Conservation (phyloP, 2,113 vertebrate genomes). For the Kobus ellipsiprymnus region DNA sequence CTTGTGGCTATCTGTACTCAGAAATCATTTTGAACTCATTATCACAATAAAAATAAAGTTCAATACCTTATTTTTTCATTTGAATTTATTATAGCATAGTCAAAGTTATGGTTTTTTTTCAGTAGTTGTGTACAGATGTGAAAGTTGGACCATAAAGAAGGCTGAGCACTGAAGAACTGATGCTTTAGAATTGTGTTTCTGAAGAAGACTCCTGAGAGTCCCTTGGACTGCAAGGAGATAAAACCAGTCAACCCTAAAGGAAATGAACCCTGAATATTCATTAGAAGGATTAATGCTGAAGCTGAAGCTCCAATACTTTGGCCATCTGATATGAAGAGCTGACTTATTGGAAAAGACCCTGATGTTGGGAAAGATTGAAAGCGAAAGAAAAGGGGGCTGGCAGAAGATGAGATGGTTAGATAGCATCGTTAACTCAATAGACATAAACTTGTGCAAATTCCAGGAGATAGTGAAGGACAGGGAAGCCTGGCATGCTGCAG, state of each 20-base stretch:
- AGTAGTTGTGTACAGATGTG: background rate
- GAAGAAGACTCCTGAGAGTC: background rate
- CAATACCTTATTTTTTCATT: background rate
- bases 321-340: background rate
- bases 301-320: background rate
- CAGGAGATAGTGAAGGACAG: background rate
- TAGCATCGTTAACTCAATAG: background rate
- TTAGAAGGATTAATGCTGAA: background rate
- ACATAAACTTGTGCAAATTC: background rate
- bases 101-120: background rate
- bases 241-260: background rate
- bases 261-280: background rate
- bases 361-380: background rate
- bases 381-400: background rate
- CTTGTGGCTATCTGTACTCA: background rate
- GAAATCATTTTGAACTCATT: background rate
- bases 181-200: background rate
- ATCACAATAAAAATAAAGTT: background rate
- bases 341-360: background rate
- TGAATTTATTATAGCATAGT: background rate
- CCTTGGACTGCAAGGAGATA: background rate
- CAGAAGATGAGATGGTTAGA: background rate
- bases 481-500: background rate
- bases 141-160: background rate
- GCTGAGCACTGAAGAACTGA: background rate